Evolutionary conservation across 2,797 vertebrate genomes (phyloP), one percentile per base, ranked within the genome.

Genomic region (Spizella passerina): DNA sequence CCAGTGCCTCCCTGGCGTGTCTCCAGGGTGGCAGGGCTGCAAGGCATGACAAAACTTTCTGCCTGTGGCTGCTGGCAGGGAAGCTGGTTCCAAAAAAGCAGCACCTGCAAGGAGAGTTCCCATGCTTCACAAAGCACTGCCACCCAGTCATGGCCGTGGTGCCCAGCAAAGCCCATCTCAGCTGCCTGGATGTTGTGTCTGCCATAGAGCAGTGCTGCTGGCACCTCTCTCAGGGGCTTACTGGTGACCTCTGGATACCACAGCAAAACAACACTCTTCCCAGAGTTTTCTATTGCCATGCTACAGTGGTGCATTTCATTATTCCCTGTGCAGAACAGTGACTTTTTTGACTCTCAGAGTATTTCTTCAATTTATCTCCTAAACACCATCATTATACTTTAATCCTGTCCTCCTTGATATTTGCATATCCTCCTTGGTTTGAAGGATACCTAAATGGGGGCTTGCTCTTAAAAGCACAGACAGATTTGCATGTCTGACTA

Each of bases 91-190:
- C 1, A 9, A 75, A 87, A 76, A 14, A 22, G 46, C 64, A 44
- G 13, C 0, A 4, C 9, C 60, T 82, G 52, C 44, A 73, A 41
- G 53, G 56, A 77, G 55, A 41, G 34, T 43, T 75, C 79, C 71
- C 30, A 17, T 0, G 4, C n/a, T 68, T 73, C 60, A 22, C 30
- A 32, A 47, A 66, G 73, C 7, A 6, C 50, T 36, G 70, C 55
- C 6, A 6, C 53, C 24, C 4, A 26, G 52, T 7, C 1, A 0
- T 0, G 0, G 53, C 26, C 7, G 3, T 6, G 34, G 43, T 0
- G 6, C 23, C 63, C 68, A 49, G 64, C 23, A 70, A 75, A 79
- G 70, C 38, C 49, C 50, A 18, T 6, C 41, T 49, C 0, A 0
- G 10, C 49, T 0, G 10, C n/a, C n/a, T 79, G 72, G 34, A 6